phyloP scores from a whole-genome alignment of 2,113 vertebrate species.

The Actinemys pallida region DNA sequence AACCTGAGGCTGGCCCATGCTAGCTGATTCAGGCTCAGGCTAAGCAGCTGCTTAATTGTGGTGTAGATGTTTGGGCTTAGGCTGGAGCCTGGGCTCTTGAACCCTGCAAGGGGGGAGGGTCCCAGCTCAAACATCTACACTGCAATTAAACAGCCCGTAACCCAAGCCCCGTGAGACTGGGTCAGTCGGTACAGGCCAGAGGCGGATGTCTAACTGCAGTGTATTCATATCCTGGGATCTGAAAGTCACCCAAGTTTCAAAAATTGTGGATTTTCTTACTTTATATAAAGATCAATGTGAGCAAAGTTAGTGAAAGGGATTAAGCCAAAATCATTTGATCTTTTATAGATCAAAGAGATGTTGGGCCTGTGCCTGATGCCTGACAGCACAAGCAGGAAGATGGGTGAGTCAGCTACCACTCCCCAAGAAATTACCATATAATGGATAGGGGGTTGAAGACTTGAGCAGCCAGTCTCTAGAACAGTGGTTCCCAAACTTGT shows the following conservation, averaged over 20 bases:
- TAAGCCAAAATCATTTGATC: accelerated
- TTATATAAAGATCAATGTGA: no score
- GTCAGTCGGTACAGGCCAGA: background rate
- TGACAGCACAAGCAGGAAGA: background rate
- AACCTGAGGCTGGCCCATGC: background rate
- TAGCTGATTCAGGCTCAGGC: background rate
- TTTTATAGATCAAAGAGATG: constrained; percentile 13
- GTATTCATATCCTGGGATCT: background rate
- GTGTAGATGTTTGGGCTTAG: no score
- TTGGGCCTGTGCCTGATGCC: background rate
- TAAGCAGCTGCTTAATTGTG: no score
- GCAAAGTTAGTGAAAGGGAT: background rate
- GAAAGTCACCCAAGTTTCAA: background rate
- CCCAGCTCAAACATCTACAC: background rate
- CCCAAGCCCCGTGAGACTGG: no score
- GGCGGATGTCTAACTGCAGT: background rate
- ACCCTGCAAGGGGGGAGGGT: background rate
- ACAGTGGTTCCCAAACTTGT: no score
- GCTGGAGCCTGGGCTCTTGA: no score
- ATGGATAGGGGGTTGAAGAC: background rate
- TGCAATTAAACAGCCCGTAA: no score
- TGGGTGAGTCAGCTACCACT: background rate
- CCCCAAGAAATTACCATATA: background rate
- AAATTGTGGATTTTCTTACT: background rate
- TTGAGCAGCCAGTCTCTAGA: background rate